phyloP scores from a whole-genome alignment of 1,140 invertebrate species.

The Leguminivora glycinivorella region DNA sequence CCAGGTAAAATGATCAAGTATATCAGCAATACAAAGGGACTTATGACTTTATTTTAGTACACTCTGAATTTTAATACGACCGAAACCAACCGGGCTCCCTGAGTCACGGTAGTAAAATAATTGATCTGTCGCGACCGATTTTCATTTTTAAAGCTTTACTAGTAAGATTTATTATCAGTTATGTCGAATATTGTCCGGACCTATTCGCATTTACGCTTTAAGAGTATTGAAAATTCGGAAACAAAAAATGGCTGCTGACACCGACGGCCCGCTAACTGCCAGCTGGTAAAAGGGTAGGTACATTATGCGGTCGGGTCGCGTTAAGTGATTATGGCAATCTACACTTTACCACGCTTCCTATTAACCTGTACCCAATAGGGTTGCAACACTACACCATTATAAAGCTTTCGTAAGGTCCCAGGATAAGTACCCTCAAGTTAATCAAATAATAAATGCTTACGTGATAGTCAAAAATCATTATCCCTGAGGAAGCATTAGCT shows the following conservation, averaged over 20 bases:
- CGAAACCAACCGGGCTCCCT: conserved; percentile 3
- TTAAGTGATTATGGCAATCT: not conserved
- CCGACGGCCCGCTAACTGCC: not conserved
- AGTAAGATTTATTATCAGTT: not conserved
- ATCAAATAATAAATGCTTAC: too few species aligned
- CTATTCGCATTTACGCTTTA: not conserved
- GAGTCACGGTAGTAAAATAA: conserved; percentile 7
- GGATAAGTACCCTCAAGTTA: too few species aligned
- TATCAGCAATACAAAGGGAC: not conserved
- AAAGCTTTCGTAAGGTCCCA: too few species aligned
- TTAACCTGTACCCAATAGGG: not conserved
- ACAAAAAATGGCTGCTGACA: conserved; percentile 4
- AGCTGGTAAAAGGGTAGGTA: not conserved
- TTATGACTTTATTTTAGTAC: not conserved
- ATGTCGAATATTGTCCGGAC: not conserved
- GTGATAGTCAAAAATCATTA: too few species aligned
- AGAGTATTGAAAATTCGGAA: conserved; percentile 2
- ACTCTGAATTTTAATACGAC: not conserved
- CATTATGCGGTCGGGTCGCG: not conserved
- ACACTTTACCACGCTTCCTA: not conserved
- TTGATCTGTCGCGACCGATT: conserved; percentile 3
- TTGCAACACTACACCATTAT: too few species aligned
- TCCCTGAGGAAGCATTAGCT: too few species aligned
- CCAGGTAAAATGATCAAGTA: not conserved
- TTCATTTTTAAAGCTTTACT: not conserved